phyloP scores from a whole-genome alignment of 2,888 invertebrate genomes.

The Zeuzera pyrina region DNA sequence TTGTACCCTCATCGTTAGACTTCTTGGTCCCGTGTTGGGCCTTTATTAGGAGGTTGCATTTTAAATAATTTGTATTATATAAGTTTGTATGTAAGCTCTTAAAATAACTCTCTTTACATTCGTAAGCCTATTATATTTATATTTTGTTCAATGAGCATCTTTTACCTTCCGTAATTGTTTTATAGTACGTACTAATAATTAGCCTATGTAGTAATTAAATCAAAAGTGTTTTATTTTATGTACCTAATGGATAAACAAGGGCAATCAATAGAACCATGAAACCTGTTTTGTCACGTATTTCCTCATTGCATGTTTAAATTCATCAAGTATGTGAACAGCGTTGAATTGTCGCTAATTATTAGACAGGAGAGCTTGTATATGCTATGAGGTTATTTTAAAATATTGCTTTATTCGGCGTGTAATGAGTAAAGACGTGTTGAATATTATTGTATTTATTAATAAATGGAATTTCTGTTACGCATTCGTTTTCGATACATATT shows the following conservation, averaged over 20 bases:
- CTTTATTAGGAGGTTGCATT: slow-evolving; percentile 60
- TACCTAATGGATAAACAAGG: slow-evolving; percentile 56
- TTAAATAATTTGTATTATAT: slow-evolving; percentile 62
- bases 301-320: slow-evolving; percentile 47
- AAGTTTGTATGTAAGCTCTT: slow-evolving; percentile 65
- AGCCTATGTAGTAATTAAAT: slow-evolving; percentile 48
- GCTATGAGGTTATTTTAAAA: too few relatives aligned
- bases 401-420: too few relatives aligned
- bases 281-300: slow-evolving; percentile 47
- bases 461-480: slow-evolving; percentile 62
- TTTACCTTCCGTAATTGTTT: slow-evolving; percentile 66
- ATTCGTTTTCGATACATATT: slow-evolving; percentile 68
- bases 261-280: slow-evolving; percentile 56
- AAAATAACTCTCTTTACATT: slow-evolving; percentile 68
- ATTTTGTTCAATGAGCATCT: slow-evolving; percentile 59
- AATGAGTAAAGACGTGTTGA: slow-evolving; percentile 34
- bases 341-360: too few relatives aligned
- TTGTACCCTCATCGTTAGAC: slow-evolving; percentile 61
- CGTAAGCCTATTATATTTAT: slow-evolving; percentile 68
- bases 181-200: slow-evolving; percentile 61
- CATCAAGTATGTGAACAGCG: too few relatives aligned
- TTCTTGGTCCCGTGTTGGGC: slow-evolving; percentile 46
- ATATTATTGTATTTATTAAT: slow-evolving; percentile 51
- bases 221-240: slow-evolving; percentile 48
- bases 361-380: too few relatives aligned